Evolutionary conservation across 2,888 invertebrate species (phyloP).

Genomic region (Penaeus monodon): DNA sequence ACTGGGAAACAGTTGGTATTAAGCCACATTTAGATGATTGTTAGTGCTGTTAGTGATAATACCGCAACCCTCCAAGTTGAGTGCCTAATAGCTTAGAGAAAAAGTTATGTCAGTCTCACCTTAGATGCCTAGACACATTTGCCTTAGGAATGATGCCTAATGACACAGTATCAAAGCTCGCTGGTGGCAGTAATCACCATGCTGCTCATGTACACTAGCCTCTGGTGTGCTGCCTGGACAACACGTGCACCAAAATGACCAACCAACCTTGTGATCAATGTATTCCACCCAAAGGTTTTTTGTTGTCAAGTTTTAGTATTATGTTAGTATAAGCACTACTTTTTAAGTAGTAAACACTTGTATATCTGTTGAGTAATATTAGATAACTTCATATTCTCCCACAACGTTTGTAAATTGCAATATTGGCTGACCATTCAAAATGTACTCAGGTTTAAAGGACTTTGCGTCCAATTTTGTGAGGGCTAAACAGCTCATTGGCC

Average conservation of each 20-base stretch:
- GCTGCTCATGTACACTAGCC: constrained; percentile 23
- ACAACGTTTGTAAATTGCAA: constrained; percentile 18
- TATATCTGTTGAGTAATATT: constrained; percentile 14
- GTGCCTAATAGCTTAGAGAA: constrained; percentile 58
- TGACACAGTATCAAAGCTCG: constrained; percentile 2
- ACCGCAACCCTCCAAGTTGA: constrained; percentile 55
- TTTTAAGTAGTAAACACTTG: background rate
- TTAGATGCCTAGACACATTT: constrained; percentile 57
- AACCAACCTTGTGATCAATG: constrained; percentile 49
- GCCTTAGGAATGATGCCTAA: constrained; percentile 46
- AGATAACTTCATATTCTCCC: constrained; percentile 23
- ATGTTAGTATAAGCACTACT: constrained; percentile 4
- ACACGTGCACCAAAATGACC: constrained; percentile 24
- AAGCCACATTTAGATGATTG: background rate
- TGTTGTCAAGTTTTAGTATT: constrained; percentile 31
- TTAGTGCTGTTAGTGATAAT: constrained; percentile 36
- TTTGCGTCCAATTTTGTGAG: constrained; percentile 9
- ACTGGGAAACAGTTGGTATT: constrained; percentile 3
- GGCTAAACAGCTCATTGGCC: constrained; percentile 11
- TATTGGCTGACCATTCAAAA: constrained; percentile 35
- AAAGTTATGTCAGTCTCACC: constrained; percentile 50
- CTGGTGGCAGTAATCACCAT: constrained; percentile 22
- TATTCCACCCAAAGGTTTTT: constrained; percentile 44
- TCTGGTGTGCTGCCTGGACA: constrained; percentile 5
- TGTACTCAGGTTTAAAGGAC: constrained; percentile 50